Evolutionary conservation across 2,888 invertebrate species (phyloP).

Genomic region (Ephialtes manifestator): DNA sequence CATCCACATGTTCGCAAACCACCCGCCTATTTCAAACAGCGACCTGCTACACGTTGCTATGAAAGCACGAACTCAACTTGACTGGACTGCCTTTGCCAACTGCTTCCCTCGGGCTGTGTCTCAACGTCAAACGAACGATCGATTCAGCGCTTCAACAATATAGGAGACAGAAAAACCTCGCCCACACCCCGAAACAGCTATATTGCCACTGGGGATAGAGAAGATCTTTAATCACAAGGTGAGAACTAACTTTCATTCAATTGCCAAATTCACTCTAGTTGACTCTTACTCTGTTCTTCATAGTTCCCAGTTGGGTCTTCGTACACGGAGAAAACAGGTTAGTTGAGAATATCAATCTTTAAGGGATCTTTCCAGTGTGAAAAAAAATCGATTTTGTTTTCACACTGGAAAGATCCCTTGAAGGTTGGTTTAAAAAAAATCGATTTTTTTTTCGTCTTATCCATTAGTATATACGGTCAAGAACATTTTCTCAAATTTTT

Average conservation of each 20-base stretch:
- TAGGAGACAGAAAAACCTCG: not conserved
- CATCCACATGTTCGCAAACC: constrained; percentile 5
- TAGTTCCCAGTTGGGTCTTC: too few relatives aligned
- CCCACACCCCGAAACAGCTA: not conserved
- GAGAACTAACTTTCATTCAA: not conserved
- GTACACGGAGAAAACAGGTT: too few relatives aligned
- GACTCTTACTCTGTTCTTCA: too few relatives aligned
- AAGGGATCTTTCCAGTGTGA: too few relatives aligned
- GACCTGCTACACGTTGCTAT: constrained; percentile 9
- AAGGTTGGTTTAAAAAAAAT: too few relatives aligned
- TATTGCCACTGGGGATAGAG: not conserved
- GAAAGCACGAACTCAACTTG: constrained; percentile 15
- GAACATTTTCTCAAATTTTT: too few relatives aligned
- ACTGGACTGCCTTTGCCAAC: constrained; percentile 25
- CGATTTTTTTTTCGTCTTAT: too few relatives aligned
- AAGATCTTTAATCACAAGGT: not conserved
- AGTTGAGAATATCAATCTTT: too few relatives aligned
- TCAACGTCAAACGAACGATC: constrained; percentile 25
- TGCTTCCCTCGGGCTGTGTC: constrained; percentile 2
- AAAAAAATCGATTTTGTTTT: too few relatives aligned
- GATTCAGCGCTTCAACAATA: constrained; percentile 1
- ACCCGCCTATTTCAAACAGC: constrained; percentile 15
- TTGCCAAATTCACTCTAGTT: too few relatives aligned
- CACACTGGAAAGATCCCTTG: too few relatives aligned
- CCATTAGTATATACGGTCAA: too few relatives aligned